Percentiles rank a stretch among this genome's conserved stretches.
These are phyloP conservation scores for Pogonomyrmex barbatus DNA, from an alignment of 1,140 invertebrate genomes.

Conservation along the genomic window DNA sequence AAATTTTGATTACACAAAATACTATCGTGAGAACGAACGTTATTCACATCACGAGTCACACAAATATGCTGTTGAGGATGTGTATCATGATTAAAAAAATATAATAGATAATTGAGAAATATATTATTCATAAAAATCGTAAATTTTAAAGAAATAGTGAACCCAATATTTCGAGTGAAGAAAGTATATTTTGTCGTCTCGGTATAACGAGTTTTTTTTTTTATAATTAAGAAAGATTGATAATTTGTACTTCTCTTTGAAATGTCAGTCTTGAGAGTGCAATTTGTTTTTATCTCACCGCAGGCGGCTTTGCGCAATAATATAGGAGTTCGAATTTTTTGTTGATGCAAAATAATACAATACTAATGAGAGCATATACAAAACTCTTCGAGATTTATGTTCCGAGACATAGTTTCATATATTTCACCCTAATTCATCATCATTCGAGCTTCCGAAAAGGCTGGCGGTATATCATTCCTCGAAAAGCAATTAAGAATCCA, in stretches of 20 bases:
- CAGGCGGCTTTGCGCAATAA: not conserved
- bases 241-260: constrained; percentile 25
- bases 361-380: constrained; percentile 53
- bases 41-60: not conserved
- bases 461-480: constrained; percentile 58
- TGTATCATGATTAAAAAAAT: constrained; percentile 6
- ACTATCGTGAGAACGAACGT: constrained; percentile 14
- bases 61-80: not conserved
- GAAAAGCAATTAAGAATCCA: constrained; percentile 72
- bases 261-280: constrained; percentile 6
- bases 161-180: not conserved
- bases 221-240: constrained; percentile 20
- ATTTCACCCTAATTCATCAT: constrained; percentile 60
- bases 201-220: not conserved
- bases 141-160: not conserved
- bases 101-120: not conserved
- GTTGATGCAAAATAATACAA: constrained; percentile 42
- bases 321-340: not conserved
- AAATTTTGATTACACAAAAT: constrained; percentile 56
- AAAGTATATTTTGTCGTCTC: not conserved
- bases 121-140: not conserved
- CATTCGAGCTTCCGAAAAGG: constrained; percentile 60
- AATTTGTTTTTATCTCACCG: constrained; percentile 36
- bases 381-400: constrained; percentile 44
- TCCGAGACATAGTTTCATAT: constrained; percentile 46